phyloP scores from a whole-genome alignment of 2,797 vertebrate genomes.

The Hippoglossus hippoglossus region DNA sequence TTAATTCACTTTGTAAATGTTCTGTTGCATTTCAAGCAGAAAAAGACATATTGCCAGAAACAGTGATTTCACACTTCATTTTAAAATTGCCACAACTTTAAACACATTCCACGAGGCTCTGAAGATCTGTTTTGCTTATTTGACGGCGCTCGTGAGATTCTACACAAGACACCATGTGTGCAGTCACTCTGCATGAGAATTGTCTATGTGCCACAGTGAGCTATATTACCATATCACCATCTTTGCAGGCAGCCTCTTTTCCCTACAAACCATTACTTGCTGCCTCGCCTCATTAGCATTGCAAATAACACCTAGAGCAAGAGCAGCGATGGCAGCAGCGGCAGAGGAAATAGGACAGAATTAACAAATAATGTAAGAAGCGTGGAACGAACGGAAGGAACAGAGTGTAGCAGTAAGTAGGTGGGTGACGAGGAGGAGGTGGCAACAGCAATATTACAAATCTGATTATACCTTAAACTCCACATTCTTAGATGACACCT shows the following conservation, averaged over 20 bases:
- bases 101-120: constrained; percentile 8
- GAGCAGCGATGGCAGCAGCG: constrained; percentile 61
- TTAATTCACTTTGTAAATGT: no score
- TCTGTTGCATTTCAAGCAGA: no score
- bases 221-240: constrained; percentile 72
- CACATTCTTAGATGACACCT: constrained; percentile 56
- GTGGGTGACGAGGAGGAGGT: constrained; percentile 64
- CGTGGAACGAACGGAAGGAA: constrained; percentile 57
- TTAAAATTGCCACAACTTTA: constrained; percentile 17
- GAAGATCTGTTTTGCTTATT: constrained; percentile 10
- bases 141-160: constrained; percentile 30
- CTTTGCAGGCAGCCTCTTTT: constrained; percentile 69
- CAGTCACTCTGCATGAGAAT: constrained; percentile 40
- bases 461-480: constrained; percentile 65
- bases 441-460: constrained; percentile 55
- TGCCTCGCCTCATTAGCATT: constrained; percentile 80
- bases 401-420: constrained; percentile 67
- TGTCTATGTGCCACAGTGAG: constrained; percentile 51
- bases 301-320: constrained; percentile 79
- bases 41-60: neutral
- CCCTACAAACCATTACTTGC: constrained; percentile 70
- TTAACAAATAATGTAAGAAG: constrained; percentile 79
- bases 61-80: neutral
- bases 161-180: constrained; percentile 31
- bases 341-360: constrained; percentile 78